These are phyloP conservation scores for Leptoteleia sp. DNA, from an alignment of 1,140 invertebrate genomes.

Conservation along the genomic window DNA sequence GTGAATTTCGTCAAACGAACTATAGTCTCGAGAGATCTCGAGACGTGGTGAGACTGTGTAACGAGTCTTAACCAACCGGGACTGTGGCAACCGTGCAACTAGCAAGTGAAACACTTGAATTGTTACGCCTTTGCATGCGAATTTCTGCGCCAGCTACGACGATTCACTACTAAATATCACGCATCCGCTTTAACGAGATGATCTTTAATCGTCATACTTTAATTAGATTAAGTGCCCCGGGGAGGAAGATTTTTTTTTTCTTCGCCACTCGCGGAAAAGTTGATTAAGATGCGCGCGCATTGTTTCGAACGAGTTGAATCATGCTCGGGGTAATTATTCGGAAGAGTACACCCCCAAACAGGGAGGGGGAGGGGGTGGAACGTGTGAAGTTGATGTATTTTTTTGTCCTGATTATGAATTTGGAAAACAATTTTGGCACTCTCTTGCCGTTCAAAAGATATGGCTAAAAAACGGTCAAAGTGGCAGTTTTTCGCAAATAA, in stretches of 20 bases:
- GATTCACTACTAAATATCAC: constrained; percentile 46
- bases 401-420: too few species aligned
- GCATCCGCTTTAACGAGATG: constrained; percentile 31
- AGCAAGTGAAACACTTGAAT: constrained; percentile 59
- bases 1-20: constrained; percentile 65
- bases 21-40: constrained; percentile 59
- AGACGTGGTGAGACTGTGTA: constrained; percentile 61
- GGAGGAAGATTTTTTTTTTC: constrained; percentile 3
- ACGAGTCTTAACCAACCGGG: constrained; percentile 62
- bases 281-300: constrained; percentile 11
- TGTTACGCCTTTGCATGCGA: constrained; percentile 62
- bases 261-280: constrained; percentile 14
- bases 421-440: too few species aligned
- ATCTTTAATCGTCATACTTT: constrained; percentile 54
- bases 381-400: too few species aligned
- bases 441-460: too few species aligned
- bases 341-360: too few species aligned
- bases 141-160: constrained; percentile 27
- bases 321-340: too few species aligned
- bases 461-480: too few species aligned
- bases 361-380: too few species aligned
- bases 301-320: too few species aligned
- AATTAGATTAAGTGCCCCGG: constrained; percentile 37
- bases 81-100: constrained; percentile 55
- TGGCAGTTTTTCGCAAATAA: too few species aligned